Base-by-base conservation (phyloP, 2,113 vertebrate genomes). In the Rhagologus leucostigma region DNA sequence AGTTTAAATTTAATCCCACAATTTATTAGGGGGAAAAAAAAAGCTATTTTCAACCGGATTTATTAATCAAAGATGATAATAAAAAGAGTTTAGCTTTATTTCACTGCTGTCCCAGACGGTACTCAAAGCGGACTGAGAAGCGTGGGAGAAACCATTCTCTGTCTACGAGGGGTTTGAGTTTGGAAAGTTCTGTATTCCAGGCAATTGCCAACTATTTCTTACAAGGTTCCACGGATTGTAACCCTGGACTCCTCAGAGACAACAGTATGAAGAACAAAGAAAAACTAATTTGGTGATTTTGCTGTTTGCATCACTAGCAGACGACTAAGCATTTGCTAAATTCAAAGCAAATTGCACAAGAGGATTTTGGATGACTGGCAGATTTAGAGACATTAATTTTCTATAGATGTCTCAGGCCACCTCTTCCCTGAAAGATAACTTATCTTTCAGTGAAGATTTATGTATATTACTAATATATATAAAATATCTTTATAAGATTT, bases 71-170 rank as follows among this genome's bases (percentile, higher is more conserved):
- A 83, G 24, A 47, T 52, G 19, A 55, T 88, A n/a, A 83, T 88
- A 33, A 83, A 92, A 87, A 60, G 59, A 86, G 26, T 76, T 80
- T 46, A 64, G 30, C 20, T 91, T 70, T 91, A 49, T 83, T 96
- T 89, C 85, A 93, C 81, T 93, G 52, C 50, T 91, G 42, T n/a
- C 91, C 71, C 93, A 94, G 93, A 84, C 91, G 70, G 75, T 23
- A 63, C 60, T 64, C 75, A 84, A 90, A 90, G 81, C 67, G 78
- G 59, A 91, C 59, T 67, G 63, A 76, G 57, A 80, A 70, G 29
- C 0, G 0, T 83, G 55, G 84, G 91, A 90, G 70, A 83, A 76
- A 46, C 62, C 0, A 2, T 73, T 93, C 65, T 87, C 63, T 47
- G 23, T 78, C 63, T 87, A 12, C 17, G 20, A 67, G 24, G 32